phyloP scores from a whole-genome alignment of 2,797 vertebrate species.

The Xiphophorus birchmanni region DNA sequence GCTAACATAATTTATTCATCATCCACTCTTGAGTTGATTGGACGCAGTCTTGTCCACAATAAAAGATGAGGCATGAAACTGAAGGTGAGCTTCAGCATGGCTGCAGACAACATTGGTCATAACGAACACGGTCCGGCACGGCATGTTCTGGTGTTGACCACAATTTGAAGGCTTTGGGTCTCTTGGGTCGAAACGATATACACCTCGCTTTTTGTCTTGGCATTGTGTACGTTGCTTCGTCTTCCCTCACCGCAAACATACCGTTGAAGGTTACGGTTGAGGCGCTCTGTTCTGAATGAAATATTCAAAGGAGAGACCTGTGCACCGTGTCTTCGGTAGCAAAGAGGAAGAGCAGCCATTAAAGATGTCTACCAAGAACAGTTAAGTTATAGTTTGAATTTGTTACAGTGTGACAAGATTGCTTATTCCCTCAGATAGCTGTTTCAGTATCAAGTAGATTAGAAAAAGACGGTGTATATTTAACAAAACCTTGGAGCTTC shows the following conservation, averaged over 20 bases:
- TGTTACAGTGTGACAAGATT: background rate
- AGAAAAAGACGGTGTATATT: background rate
- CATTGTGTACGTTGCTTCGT: background rate
- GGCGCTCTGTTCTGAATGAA: background rate
- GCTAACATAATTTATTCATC: conserved; percentile 74
- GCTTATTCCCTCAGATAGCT: background rate
- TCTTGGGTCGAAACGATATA: conserved; percentile 2
- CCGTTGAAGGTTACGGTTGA: background rate
- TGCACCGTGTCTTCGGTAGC: background rate
- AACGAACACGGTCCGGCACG: background rate
- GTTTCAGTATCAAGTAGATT: background rate
- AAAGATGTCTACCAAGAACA: background rate
- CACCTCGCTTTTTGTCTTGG: conserved; percentile 11
- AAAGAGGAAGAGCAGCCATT: background rate
- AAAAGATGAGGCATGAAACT: conserved; percentile 33
- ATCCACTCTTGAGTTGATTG: conserved; percentile 66
- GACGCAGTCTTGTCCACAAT: conserved; percentile 49
- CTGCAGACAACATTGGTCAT: conserved; percentile 36
- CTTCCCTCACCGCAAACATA: conserved; percentile 8
- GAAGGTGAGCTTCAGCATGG: conserved; percentile 21
- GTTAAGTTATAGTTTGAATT: background rate
- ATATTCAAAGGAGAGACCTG: background rate
- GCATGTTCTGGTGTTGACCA: background rate
- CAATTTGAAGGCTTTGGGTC: background rate
- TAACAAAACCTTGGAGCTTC: background rate